A percentile compares a stretch with the other conserved stretches of the same genome.
These are phyloP conservation scores for Phyllotis vaccarum DNA, from an alignment of 2,797 vertebrate genomes.

Conservation along the genomic window DNA sequence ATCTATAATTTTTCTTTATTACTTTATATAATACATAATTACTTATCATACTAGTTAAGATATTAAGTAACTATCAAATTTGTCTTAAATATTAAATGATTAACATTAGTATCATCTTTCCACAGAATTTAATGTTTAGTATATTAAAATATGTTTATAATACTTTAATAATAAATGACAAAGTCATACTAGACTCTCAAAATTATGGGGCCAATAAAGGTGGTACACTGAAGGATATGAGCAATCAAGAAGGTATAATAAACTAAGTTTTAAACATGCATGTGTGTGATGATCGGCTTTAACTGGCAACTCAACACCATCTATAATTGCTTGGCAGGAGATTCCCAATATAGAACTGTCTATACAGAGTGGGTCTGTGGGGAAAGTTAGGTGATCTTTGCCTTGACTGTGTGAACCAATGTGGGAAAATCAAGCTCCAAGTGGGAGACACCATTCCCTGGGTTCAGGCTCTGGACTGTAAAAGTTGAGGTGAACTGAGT, in stretches of 20 bases:
- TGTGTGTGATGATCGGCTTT: not conserved
- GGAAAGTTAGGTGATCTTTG: not conserved
- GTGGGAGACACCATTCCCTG: not conserved
- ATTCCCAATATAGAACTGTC: not conserved
- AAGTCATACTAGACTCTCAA: not conserved
- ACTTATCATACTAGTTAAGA: constrained; percentile 33
- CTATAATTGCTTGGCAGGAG: not conserved
- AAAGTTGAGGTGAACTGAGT: not conserved
- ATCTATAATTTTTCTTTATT: constrained; percentile 43
- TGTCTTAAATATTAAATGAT: constrained; percentile 61
- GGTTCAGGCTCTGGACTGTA: not conserved
- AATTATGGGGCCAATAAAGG: constrained; percentile 6
- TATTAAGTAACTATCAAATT: constrained; percentile 37
- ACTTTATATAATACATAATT: constrained; percentile 65
- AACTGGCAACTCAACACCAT: not conserved
- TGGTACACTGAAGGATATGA: not conserved
- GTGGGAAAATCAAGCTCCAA: not conserved
- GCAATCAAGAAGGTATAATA: constrained; percentile 49
- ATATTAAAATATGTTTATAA: not conserved
- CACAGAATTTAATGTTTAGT: constrained; percentile 10
- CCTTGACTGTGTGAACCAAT: not conserved
- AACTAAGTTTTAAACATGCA: not conserved
- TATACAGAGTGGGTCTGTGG: not conserved
- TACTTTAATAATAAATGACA: constrained; percentile 30
- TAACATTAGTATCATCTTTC: constrained; percentile 35